Evolutionary conservation across 1,140 invertebrate species (phyloP).

Genomic region (Penaeus indicus): DNA sequence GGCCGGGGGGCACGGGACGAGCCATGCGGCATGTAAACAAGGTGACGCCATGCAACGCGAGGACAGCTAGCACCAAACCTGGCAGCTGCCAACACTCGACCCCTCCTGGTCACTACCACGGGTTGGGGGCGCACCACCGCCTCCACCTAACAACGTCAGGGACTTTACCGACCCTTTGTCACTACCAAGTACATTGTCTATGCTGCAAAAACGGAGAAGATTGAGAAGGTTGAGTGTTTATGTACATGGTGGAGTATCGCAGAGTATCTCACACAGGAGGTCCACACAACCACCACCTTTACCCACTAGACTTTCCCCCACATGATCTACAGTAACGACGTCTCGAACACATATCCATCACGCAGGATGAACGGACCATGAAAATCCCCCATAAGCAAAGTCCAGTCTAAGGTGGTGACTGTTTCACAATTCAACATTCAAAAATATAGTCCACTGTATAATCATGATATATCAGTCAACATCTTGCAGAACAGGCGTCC

Average conservation of each 20-base stretch:
- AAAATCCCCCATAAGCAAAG: no score
- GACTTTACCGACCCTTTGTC: constrained; percentile 63
- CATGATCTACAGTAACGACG: no score
- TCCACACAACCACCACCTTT: no score
- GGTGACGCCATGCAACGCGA: constrained; percentile 61
- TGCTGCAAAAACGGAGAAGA: constrained; percentile 63
- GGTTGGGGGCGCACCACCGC: constrained; percentile 34
- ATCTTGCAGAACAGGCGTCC: constrained; percentile 32
- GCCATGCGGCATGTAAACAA: constrained; percentile 56
- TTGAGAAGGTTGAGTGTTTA: constrained; percentile 53
- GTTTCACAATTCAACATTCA: constrained; percentile 45
- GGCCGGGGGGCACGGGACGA: constrained; percentile 18
- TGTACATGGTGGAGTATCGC: not conserved
- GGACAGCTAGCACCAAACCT: constrained; percentile 65
- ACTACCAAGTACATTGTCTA: constrained; percentile 65
- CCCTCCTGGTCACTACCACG: constrained; percentile 58
- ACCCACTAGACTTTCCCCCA: no score
- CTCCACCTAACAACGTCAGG: constrained; percentile 53
- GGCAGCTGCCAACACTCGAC: constrained; percentile 58
- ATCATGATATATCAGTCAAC: constrained; percentile 45
- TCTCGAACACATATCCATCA: no score
- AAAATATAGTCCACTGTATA: constrained; percentile 37
- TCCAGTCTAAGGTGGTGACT: constrained; percentile 15
- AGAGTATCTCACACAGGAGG: constrained; percentile 17
- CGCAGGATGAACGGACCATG: no score